A percentile compares a stretch with the other conserved stretches of the same genome.
Evolutionary conservation across 2,888 invertebrate species (phyloP).

Genomic region (Nebria brevicollis): DNA sequence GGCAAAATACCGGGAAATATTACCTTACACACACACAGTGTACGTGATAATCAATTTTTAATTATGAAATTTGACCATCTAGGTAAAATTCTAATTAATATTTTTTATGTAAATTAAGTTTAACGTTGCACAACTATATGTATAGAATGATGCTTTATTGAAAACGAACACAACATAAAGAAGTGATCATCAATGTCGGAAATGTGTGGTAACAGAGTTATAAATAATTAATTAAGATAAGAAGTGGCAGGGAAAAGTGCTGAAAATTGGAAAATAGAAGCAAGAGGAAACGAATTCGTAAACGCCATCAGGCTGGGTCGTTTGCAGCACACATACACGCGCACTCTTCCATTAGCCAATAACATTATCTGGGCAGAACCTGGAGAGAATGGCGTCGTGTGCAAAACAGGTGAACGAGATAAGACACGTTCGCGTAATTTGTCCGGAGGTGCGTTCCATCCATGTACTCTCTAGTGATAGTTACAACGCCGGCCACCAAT

Average conservation of each 20-base stretch:
- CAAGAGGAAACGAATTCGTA: not conserved
- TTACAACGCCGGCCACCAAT: not conserved
- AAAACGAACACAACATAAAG: no score
- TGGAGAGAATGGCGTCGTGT: constrained; percentile 26
- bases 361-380: constrained; percentile 22
- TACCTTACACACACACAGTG: not conserved
- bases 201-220: not conserved
- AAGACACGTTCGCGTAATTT: constrained; percentile 42
- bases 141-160: no score
- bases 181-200: no score
- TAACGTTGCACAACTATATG: no score
- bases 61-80: not conserved
- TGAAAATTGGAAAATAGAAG: not conserved
- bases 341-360: constrained; percentile 17
- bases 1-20: not conserved
- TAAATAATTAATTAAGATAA: not conserved
- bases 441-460: constrained; percentile 5
- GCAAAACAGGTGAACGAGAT: constrained; percentile 39
- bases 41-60: not conserved
- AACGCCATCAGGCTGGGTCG: no score
- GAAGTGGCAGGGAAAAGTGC: not conserved
- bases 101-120: not conserved
- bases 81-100: not conserved
- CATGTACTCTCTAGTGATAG: not conserved
- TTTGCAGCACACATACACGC: not conserved